A percentile compares a stretch with the other conserved stretches of the same genome.
Conservation (phyloP, 2,113 vertebrate species). For the Hippocampus zosterae region DNA sequence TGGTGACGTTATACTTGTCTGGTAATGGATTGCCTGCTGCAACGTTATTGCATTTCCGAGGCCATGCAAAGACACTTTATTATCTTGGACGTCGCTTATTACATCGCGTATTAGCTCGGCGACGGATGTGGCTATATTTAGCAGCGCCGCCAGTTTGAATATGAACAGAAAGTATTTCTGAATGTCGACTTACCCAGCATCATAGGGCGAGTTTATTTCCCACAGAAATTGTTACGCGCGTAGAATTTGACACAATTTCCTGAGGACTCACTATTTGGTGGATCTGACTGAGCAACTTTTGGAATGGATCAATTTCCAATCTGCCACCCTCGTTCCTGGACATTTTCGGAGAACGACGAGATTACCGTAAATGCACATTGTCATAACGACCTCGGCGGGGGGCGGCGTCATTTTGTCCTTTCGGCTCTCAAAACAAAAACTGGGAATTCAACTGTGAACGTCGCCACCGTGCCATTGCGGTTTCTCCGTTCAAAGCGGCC, state of each 20-base stretch:
- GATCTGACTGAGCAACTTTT: too few relatives aligned
- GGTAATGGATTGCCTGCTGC: conserved; percentile 36
- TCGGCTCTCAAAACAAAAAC: too few relatives aligned
- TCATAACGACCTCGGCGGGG: neutral
- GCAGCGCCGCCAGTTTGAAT: neutral
- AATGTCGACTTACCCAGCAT: neutral
- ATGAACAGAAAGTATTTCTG: neutral
- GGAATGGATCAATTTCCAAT: too few relatives aligned
- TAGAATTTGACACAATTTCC: neutral
- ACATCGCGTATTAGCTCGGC: conserved; percentile 39
- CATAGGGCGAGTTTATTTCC: neutral
- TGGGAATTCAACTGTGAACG: too few relatives aligned
- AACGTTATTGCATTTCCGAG: conserved; percentile 46
- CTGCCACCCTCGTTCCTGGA: neutral
- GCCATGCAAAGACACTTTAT: conserved; percentile 40
- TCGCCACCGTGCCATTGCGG: too few relatives aligned
- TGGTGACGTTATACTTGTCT: conserved; percentile 26
- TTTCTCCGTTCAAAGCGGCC: too few relatives aligned
- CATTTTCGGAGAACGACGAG: neutral
- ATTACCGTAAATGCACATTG: neutral
- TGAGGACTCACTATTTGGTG: neutral
- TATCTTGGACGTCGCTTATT: conserved; percentile 37
- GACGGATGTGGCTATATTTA: conserved; percentile 6
- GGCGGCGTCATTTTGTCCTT: too few relatives aligned
- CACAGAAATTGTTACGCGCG: neutral